Base-by-base conservation (phyloP, 2,888 invertebrate genomes). In the Pinctada fucata region DNA sequence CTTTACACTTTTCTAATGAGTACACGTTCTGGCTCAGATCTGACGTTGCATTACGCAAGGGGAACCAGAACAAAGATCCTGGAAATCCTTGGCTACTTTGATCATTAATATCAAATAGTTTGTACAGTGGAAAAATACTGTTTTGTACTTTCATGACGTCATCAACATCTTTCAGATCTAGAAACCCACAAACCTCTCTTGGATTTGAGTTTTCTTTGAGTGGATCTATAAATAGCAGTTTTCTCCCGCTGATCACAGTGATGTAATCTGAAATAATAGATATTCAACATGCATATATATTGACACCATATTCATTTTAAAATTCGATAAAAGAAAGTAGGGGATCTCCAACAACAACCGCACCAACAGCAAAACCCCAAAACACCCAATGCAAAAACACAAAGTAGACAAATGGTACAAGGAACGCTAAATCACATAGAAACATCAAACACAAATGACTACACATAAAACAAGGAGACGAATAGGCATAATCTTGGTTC, bases 11-110 rank as follows among this genome's bases (percentile, higher is more conserved):
- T n/a, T 80, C 73, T 13, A 78, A 71, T n/a, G 80, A 69, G 73
- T 89, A 90, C 5, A 86, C 49, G 4, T 80, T 88, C 10, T 85
- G 82, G 10, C 88, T 89, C 13, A 91, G 76, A 4, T 83, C 81
- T n/a, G 90, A 90, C 13, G 77, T 51, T n/a, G 49, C 69, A 16
- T 81, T 76, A 3, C 91, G 82, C 31, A 91, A 81, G 2, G 91
- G 90, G 79, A 91, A 91, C 83, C 91, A 84, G 75, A 91, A 91
- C 52, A 91, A 47, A 2, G 90, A 90, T 31, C 91, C 91, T 3
- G 31, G 63, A 72, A 80, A 50, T 75, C 82, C 89, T 49, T 31
- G 50, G 4, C 49, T 45, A 31, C 64, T 70, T 10, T 49, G 3
- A 31, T 76, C 16, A 64, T 48, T 63, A 64, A 76, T 70, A 49